phyloP scores from a whole-genome alignment of 1,140 invertebrate genomes.

The Heterodera schachtii region DNA sequence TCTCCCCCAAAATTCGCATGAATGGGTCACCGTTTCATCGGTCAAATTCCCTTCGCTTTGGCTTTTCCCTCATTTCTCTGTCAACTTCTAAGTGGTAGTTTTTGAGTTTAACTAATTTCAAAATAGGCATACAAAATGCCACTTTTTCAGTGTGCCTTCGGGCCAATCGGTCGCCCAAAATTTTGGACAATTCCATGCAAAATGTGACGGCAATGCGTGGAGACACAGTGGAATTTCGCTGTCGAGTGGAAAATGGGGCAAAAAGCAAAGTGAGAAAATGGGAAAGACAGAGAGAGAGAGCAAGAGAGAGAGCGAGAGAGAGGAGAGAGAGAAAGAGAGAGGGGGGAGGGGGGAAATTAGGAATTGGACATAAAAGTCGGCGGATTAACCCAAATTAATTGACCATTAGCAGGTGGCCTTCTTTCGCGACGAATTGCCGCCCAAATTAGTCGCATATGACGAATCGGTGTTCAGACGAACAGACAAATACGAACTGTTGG shows the following conservation, averaged over 20 bases:
- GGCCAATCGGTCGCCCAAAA: slow-evolving; percentile 43
- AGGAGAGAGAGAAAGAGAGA: neutral
- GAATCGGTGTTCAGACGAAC: slow-evolving; percentile 89
- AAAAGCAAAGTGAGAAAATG: slow-evolving; percentile 49
- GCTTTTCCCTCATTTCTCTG: slow-evolving; percentile 58
- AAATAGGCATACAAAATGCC: slow-evolving; percentile 15
- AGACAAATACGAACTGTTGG: slow-evolving; percentile 87
- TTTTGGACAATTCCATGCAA: slow-evolving; percentile 49
- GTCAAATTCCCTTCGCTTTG: neutral
- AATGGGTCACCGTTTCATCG: neutral
- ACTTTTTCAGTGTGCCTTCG: slow-evolving; percentile 58
- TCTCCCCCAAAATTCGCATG: neutral
- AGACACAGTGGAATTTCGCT: slow-evolving; percentile 60
- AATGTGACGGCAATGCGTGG: slow-evolving; percentile 62
- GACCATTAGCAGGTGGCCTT: slow-evolving; percentile 55
- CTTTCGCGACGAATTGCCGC: slow-evolving; percentile 54
- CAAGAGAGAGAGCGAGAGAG: slow-evolving; percentile 15
- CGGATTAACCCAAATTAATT: no score
- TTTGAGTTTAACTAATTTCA: neutral
- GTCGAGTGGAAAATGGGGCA: slow-evolving; percentile 52
- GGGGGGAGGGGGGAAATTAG: neutral
- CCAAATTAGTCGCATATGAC: slow-evolving; percentile 57
- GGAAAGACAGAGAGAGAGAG: neutral
- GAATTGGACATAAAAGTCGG: no score
- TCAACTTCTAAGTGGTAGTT: slow-evolving; percentile 56